phyloP scores from a whole-genome alignment of 2,888 invertebrate genomes.

The Phymatocera aterrima region DNA sequence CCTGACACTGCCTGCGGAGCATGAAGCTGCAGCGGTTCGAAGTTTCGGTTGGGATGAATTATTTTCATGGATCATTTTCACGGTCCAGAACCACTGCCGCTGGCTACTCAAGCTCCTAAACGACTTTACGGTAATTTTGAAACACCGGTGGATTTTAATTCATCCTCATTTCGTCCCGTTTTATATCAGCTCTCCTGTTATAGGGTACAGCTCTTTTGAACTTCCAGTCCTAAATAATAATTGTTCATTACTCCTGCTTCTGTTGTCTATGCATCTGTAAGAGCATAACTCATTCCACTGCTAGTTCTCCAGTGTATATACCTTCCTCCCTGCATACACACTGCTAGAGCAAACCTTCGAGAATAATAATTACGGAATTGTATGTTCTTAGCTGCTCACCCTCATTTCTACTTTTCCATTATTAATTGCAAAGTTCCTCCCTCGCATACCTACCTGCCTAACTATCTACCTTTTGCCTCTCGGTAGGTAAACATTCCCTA shows the following conservation, averaged over 20 bases:
- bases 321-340: not conserved
- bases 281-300: not conserved
- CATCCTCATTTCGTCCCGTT: no score
- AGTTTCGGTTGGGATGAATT: conserved; percentile 33
- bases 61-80: conserved; percentile 30
- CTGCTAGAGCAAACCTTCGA: not conserved
- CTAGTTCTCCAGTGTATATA: not conserved
- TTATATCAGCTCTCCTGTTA: no score
- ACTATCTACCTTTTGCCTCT: no score
- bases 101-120: not conserved
- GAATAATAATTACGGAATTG: conserved; percentile 1
- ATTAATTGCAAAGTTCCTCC: not conserved
- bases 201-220: not conserved
- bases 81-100: conserved; percentile 33
- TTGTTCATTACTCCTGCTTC: not conserved
- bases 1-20: not conserved
- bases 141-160: conserved; percentile 21
- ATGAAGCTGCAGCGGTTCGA: not conserved
- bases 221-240: conserved; percentile 18
- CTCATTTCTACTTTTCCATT: not conserved
- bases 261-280: not conserved
- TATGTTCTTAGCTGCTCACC: not conserved
- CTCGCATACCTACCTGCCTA: not conserved
- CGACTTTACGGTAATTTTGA: conserved; percentile 39
- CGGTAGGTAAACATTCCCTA: no score